Evolutionary conservation across 2,113 vertebrate genomes (phyloP).

Genomic region (Perca schrenkii): DNA sequence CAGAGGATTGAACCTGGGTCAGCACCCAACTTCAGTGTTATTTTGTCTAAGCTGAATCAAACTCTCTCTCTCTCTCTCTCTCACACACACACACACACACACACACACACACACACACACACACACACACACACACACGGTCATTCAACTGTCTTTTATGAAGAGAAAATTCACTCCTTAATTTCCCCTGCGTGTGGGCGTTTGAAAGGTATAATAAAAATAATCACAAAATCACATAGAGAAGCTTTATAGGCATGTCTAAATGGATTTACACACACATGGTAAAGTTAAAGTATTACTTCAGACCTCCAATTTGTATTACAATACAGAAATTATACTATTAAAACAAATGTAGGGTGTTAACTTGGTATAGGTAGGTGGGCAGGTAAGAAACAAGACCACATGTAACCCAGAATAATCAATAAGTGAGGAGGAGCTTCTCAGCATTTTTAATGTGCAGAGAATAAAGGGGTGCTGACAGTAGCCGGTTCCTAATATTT

Average conservation of each 20-base stretch:
- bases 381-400: not conserved
- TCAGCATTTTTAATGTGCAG: not conserved
- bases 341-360: too few species aligned
- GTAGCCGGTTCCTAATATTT: not conserved
- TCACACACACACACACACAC: not conserved
- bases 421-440: not conserved
- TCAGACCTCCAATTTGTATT: not conserved
- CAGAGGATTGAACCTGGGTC: conserved; percentile 41
- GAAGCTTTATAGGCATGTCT: not conserved
- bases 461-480: not conserved
- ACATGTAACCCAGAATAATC: not conserved
- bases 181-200: conserved; percentile 8
- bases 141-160: not conserved
- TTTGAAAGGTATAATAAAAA: conserved; percentile 9
- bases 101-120: not conserved
- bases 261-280: not conserved
- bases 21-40: conserved; percentile 30
- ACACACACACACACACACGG: not conserved
- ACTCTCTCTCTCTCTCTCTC: not conserved
- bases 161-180: conserved; percentile 19
- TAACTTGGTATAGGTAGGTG: not conserved
- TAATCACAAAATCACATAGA: not conserved
- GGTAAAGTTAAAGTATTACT: not conserved
- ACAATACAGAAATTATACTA: not conserved
- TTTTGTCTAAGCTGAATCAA: conserved; percentile 31